phyloP scores from a whole-genome alignment of 2,113 vertebrate genomes.

The Oryzias melastigma region DNA sequence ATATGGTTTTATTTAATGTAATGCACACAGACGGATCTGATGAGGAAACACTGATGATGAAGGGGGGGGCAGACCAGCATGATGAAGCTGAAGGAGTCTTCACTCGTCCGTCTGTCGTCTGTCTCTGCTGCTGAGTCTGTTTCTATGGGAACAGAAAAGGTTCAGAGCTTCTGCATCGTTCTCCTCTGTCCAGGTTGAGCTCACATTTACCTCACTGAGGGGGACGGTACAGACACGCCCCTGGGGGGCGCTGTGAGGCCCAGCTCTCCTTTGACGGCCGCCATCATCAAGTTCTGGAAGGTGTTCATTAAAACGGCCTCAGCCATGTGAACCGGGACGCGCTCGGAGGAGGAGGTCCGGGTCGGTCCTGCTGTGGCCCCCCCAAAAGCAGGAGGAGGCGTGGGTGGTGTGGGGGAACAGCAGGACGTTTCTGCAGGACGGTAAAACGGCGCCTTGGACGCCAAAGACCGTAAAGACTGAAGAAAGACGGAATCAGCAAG shows the following conservation, averaged over 20 bases:
- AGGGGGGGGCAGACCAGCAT: background rate
- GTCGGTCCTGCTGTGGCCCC: constrained; percentile 10
- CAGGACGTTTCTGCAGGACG: constrained; percentile 53
- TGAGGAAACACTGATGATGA: too few relatives aligned
- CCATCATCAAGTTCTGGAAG: constrained; percentile 87
- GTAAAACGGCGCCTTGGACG: constrained; percentile 75
- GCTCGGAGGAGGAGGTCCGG: constrained; percentile 15
- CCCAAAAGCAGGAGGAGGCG: background rate
- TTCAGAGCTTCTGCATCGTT: background rate
- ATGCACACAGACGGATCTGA: too few relatives aligned
- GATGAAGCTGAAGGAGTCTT: background rate
- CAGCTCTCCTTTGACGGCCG: constrained; percentile 87
- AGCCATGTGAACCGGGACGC: constrained; percentile 73
- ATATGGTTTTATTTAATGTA: too few relatives aligned
- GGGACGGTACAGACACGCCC: constrained; percentile 73
- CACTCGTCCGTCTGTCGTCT: constrained; percentile 13
- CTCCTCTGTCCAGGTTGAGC: background rate
- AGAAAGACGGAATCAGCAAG: constrained; percentile 82
- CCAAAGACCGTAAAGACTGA: constrained; percentile 53
- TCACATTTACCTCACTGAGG: constrained; percentile 33
- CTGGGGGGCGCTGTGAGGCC: constrained; percentile 79
- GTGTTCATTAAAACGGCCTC: constrained; percentile 84
- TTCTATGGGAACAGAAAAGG: constrained; percentile 24
- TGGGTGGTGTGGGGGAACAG: background rate
- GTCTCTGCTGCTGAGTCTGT: constrained; percentile 9